Evolutionary conservation across 2,113 vertebrate species (phyloP), one percentile per base, ranked within the genome.

Genomic region (Larimichthys polyactis): DNA sequence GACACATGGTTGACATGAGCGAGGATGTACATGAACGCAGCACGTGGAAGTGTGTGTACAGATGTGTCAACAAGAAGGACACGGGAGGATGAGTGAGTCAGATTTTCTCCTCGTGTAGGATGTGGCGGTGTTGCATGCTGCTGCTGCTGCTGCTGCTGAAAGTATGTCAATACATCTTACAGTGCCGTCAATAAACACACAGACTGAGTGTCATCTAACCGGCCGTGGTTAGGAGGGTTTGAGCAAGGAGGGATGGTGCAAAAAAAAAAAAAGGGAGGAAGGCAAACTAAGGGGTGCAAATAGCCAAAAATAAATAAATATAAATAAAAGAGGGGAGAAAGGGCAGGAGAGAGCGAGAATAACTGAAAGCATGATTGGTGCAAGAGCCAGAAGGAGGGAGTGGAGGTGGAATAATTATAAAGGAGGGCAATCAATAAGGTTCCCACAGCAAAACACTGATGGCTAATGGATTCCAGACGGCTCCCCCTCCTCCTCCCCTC

Each of bases 341-440:
- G 72, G 40, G 63, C 36, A 75, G 66, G 60, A 62, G 75, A 29
- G n/a, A 46, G 66, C 48, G 22, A 64, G 54, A 60, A 57, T 82
- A 84, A 67, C 49, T 55, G 54, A 74, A 85, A 68, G 71, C 55
- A 22, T 78, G 87, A 88, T 82, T 71, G 84, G 86, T 77, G 82
- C 36, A 36, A 36, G 36, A 36, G 36, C n/a, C 79, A 75, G 85
- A 79, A 85, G 76, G 71, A 83, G 84, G 55, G 74, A 83, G 79
- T 63, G 82, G 79, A 91, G 85, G 89, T 85, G 83, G 91, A 93
- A 92, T 94, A 93, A 93, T 94, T 91, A 94, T 66, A 94, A 94
- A 93, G 90, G 82, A 89, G 90, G 90, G 88, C 90, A 87, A 95
- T 95, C 94, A 94, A 95, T 95, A 95, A 88, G 94, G 94, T 95